These are phyloP conservation scores for Synergus gifuensis DNA, from an alignment of 2,888 invertebrate genomes.

Conservation along the genomic window DNA sequence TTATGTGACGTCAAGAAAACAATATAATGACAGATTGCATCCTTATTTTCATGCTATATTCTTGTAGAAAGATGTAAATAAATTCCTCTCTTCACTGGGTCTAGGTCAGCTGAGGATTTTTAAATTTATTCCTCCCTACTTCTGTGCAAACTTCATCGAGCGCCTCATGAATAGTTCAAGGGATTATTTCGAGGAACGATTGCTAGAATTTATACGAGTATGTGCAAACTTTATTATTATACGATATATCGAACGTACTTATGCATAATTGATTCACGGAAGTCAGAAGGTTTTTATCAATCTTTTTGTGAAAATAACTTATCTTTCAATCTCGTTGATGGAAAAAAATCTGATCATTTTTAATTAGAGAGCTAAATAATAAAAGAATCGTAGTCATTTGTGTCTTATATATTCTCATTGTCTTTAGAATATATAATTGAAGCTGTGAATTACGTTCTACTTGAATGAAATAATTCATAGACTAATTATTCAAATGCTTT, in stretches of 20 bases:
- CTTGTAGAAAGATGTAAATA: neutral
- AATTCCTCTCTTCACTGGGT: neutral
- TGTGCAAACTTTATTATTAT: neutral
- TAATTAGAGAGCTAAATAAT: neutral
- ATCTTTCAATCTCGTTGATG: too few species aligned
- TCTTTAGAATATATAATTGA: neutral
- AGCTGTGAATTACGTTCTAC: neutral
- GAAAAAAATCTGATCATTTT: neutral
- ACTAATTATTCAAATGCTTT: neutral
- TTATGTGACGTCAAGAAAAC: neutral
- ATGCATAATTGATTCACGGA: neutral
- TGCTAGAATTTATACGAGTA: neutral
- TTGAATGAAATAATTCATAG: neutral
- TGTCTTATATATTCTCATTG: neutral
- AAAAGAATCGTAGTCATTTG: neutral
- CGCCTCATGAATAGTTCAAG: slow-evolving; percentile 21
- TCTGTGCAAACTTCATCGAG: neutral
- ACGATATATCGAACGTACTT: neutral
- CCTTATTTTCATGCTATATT: neutral
- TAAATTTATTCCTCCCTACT: neutral
- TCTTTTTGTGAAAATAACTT: neutral
- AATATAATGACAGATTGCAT: slow-evolving; percentile 24
- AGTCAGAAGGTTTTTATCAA: neutral
- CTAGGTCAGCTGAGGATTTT: neutral
- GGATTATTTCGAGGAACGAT: slow-evolving; percentile 9